A percentile compares a stretch with the other conserved stretches of the same genome.
phyloP scores from a whole-genome alignment of 2,888 invertebrate species.

The Pyralis farinalis region DNA sequence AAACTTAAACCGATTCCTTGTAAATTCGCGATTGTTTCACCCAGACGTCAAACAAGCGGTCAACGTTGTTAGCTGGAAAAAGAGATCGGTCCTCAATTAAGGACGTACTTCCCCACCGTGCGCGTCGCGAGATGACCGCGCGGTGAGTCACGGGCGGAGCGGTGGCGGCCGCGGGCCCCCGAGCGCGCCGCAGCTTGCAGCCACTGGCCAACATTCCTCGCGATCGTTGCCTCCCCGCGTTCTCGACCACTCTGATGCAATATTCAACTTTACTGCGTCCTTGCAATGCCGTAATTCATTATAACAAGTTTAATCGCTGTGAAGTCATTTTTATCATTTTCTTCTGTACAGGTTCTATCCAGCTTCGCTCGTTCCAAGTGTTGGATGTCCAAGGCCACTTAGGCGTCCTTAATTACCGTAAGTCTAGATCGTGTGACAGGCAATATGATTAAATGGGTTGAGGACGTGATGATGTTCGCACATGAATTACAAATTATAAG shows the following conservation, averaged over 20 bases:
- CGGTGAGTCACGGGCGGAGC: constrained; percentile 54
- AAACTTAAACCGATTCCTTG: no score
- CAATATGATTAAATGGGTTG: constrained; percentile 44
- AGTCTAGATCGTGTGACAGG: constrained; percentile 44
- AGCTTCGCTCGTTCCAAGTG: constrained; percentile 26
- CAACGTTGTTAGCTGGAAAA: constrained; percentile 35
- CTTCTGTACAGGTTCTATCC: constrained; percentile 50
- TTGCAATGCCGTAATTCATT: constrained; percentile 81
- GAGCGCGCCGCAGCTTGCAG: constrained; percentile 21
- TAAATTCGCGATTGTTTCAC: constrained; percentile 13
- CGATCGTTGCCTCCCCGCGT: constrained; percentile 71
- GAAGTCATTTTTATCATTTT: constrained; percentile 70
- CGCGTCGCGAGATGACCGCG: constrained; percentile 39
- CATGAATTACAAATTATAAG: constrained; percentile 1
- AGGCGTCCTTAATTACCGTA: constrained; percentile 60
- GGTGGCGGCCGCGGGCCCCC: constrained; percentile 25
- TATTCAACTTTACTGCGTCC: constrained; percentile 80
- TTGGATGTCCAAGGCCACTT: constrained; percentile 57
- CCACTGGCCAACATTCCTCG: constrained; percentile 66
- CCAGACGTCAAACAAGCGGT: constrained; percentile 52
- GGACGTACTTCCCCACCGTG: constrained; percentile 63
- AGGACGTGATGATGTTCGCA: constrained; percentile 16
- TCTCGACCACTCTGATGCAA: constrained; percentile 74
- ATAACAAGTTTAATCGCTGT: constrained; percentile 70
- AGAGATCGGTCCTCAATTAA: constrained; percentile 41